phyloP scores from a whole-genome alignment of 2,888 invertebrate genomes.

The Crematogaster levior region DNA sequence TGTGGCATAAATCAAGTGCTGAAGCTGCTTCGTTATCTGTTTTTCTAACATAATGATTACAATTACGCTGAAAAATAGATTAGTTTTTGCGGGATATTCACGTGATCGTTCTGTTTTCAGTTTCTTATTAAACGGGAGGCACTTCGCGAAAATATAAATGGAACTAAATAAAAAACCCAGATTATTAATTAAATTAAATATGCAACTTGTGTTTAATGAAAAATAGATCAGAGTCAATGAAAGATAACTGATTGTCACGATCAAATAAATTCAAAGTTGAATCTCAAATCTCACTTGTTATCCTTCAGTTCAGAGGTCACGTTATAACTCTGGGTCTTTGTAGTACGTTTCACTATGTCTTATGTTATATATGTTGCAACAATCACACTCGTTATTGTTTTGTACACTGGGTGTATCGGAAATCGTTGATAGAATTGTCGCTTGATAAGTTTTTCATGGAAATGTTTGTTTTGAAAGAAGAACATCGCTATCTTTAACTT shows the following conservation, averaged over 20 bases:
- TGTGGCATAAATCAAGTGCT: neutral
- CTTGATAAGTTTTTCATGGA: constrained; percentile 1
- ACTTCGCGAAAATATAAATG: neutral
- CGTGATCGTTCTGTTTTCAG: neutral
- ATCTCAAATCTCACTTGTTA: neutral
- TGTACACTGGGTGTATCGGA: neutral
- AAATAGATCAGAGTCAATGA: neutral
- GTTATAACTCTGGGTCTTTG: neutral
- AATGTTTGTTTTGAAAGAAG: neutral
- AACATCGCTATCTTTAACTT: neutral
- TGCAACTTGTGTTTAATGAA: neutral
- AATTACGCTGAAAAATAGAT: neutral
- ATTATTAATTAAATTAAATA: neutral
- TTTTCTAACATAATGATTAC: neutral
- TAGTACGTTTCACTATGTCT: neutral
- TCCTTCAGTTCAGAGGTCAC: neutral
- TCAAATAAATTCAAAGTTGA: constrained; percentile 6
- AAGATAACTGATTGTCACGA: neutral
- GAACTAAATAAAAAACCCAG: neutral
- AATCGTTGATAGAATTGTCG: neutral
- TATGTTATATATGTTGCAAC: neutral
- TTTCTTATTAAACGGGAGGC: neutral
- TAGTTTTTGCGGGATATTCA: neutral
- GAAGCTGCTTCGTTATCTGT: neutral
- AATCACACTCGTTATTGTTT: neutral